A percentile compares a stretch with the other conserved stretches of the same genome.
Evolutionary conservation across 2,797 vertebrate species (phyloP).

Genomic region (Takifugu ocellatus): DNA sequence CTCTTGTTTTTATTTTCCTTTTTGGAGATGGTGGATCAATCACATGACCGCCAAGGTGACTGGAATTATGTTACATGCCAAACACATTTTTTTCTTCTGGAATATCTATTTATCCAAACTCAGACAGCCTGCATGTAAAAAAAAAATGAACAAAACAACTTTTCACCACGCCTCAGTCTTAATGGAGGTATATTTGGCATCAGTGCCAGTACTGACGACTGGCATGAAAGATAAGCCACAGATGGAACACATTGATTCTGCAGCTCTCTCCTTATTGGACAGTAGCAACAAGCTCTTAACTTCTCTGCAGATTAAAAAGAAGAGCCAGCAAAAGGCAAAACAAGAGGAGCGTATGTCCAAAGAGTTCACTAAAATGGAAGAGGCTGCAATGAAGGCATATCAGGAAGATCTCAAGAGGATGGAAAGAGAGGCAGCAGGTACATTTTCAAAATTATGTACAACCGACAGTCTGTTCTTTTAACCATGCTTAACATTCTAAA

Average conservation of each 20-base stretch:
- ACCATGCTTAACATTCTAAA: background rate
- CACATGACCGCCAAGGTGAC: too few relatives aligned
- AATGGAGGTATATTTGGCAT: constrained; percentile 32
- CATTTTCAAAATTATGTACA: background rate
- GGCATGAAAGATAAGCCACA: constrained; percentile 55
- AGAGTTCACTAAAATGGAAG: constrained; percentile 95
- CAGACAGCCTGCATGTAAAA: background rate
- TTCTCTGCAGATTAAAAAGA: constrained; percentile 89
- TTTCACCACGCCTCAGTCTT: too few relatives aligned
- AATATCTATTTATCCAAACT: too few relatives aligned
- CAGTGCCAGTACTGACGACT: constrained; percentile 49
- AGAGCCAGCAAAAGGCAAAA: constrained; percentile 90
- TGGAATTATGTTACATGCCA: background rate
- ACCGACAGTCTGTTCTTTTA: too few relatives aligned
- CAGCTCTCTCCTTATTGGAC: constrained; percentile 32
- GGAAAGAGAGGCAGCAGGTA: constrained; percentile 72
- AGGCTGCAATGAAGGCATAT: constrained; percentile 90
- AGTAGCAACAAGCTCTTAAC: constrained; percentile 17
- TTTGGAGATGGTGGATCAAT: too few relatives aligned
- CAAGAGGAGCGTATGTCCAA: constrained; percentile 88
- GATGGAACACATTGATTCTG: background rate
- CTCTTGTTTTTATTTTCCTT: background rate
- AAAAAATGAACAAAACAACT: background rate
- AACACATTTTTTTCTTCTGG: background rate
- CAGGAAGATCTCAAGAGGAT: constrained; percentile 93